Percentiles rank a stretch among this genome's conserved stretches.
Evolutionary conservation across 2,113 vertebrate genomes (phyloP).

Genomic region (Calidris pugnax): DNA sequence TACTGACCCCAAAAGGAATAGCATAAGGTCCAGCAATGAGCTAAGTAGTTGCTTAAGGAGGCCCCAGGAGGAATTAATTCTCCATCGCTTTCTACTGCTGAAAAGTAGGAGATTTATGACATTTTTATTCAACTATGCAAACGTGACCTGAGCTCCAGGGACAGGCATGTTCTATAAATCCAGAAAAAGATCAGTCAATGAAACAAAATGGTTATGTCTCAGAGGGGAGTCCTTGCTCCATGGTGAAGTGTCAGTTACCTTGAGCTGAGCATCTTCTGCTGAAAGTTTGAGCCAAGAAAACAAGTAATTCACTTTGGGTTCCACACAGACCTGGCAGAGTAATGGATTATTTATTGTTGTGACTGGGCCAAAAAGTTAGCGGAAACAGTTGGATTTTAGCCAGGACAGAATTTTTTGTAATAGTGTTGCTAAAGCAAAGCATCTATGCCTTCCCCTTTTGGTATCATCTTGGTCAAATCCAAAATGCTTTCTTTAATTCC

Average conservation of each 20-base stretch:
- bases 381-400: neutral
- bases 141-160: neutral
- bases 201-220: neutral
- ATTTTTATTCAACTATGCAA: neutral
- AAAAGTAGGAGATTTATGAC: neutral
- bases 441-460: neutral
- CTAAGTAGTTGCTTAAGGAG: neutral
- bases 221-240: neutral
- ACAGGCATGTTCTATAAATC: neutral
- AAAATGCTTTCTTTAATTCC: neutral
- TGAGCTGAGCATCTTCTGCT: neutral
- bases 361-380: neutral
- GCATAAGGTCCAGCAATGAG: neutral
- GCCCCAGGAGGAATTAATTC: neutral
- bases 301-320: neutral
- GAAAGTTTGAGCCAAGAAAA: neutral
- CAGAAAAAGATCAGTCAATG: neutral
- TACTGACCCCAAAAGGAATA: neutral
- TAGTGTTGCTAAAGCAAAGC: neutral
- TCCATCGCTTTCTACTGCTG: neutral
- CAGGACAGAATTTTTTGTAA: neutral
- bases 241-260: neutral
- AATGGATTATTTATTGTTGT: neutral
- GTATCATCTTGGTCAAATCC: neutral
- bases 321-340: neutral